Base-by-base conservation (phyloP, 2,113 vertebrate genomes). In the Indri indri region DNA sequence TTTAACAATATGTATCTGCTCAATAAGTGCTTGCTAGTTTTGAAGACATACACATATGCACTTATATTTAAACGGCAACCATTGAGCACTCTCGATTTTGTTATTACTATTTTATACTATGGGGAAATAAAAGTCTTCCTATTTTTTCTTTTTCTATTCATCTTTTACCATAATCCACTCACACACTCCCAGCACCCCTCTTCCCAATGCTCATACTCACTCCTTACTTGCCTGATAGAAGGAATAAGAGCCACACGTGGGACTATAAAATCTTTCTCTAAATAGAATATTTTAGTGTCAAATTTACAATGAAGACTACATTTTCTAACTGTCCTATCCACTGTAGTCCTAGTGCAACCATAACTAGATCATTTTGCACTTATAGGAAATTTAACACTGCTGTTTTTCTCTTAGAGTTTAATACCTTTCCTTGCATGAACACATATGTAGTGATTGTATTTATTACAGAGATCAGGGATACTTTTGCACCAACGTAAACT, bases 11-110 rank as follows among this genome's bases (percentile, higher is more conserved):
- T 27, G 4, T 18, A 14, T 3, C 25, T 34, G 10, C 5, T 30
- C 1, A 5, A 27, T 4, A 6, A 17, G 6, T 18, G 8, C 25
- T 50, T 74, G 52, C 73, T 76, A 3, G 0, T 59, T 81, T 71
- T 30, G 16, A 88, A 84, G 45, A 25, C 3, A 47, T 12, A 65
- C 22, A 54, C 25, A 20, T 30, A 52, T 23, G 3, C 20, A 25
- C 66, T 93, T 5, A 14, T 85, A 47, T 71, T 63, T 94, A 52
- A 93, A 77, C 90, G 73, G 40, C 22, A 65, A 61, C 11, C 10
- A 57, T 1, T 40, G n/a, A 54, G 32, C 2, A 37, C 9, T 57
- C 66, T 71, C 27, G 30, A 17, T 40, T 88, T 40, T 68, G 34
- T 77, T 40, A 59, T n/a, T 54, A 45, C 32, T 66, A 57, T 76